A percentile compares a stretch with the other conserved stretches of the same genome.
Conservation (phyloP, 2,113 vertebrate species). For the Excalfactoria chinensis region DNA sequence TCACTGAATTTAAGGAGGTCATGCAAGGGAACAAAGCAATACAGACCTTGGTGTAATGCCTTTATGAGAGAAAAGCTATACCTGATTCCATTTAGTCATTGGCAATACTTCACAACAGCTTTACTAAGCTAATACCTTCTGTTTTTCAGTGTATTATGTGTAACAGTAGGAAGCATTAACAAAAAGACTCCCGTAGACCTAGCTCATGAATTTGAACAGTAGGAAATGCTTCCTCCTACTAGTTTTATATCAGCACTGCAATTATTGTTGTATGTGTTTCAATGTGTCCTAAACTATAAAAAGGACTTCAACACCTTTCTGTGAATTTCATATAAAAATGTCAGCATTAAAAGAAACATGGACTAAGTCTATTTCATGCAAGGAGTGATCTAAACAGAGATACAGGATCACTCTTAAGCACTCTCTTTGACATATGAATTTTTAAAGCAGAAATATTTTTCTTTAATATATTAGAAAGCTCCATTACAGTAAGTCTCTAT, state of each 20-base stretch:
- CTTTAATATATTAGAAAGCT: background rate
- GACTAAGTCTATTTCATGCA: background rate
- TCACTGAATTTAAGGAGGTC: background rate
- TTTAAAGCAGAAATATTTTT: background rate
- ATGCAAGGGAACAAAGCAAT: background rate
- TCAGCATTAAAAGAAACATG: background rate
- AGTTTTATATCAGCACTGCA: constrained; percentile 23
- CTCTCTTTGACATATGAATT: background rate
- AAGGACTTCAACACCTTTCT: constrained; percentile 7
- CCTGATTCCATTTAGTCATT: constrained; percentile 41
- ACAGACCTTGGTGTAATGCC: background rate
- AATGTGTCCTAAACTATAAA: constrained; percentile 20
- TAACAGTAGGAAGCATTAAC: constrained; percentile 35
- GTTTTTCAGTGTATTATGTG: constrained; percentile 38
- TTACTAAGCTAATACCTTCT: constrained; percentile 35
- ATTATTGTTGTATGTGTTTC: constrained; percentile 33
- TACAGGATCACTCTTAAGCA: constrained; percentile 5
- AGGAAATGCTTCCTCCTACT: constrained; percentile 46
- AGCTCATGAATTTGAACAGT: constrained; percentile 41
- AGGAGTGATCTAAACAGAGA: background rate
- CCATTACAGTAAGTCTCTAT: background rate
- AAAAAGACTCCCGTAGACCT: constrained; percentile 28
- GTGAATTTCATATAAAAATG: constrained; percentile 22
- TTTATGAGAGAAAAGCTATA: constrained; percentile 26
- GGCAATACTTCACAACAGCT: constrained; percentile 37